phyloP scores from a whole-genome alignment of 2,797 vertebrate genomes.

The Ceryle rudis region DNA sequence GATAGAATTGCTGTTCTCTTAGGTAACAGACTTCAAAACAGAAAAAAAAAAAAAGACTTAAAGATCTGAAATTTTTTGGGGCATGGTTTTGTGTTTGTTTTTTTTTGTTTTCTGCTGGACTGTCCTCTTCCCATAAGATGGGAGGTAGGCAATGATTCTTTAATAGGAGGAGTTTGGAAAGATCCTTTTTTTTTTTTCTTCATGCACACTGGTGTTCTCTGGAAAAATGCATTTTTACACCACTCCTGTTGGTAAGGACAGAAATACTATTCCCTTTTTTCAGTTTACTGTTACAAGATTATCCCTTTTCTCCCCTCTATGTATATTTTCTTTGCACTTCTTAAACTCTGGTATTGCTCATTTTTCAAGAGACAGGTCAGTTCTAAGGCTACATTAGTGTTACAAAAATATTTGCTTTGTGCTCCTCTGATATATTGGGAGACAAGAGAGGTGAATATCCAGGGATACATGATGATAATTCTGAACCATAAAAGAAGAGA shows the following conservation, averaged over 20 bases:
- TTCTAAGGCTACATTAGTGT: neutral
- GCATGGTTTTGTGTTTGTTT: neutral
- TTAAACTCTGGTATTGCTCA: neutral
- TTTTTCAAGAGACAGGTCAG: neutral
- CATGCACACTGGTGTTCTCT: neutral
- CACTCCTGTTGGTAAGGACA: neutral
- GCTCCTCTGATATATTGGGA: neutral
- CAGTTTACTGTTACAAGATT: neutral
- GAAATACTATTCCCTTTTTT: neutral
- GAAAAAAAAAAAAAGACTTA: neutral
- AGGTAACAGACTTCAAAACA: neutral
- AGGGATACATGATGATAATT: neutral
- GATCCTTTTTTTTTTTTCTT: neutral
- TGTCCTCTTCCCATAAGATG: neutral
- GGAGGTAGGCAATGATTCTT: neutral
- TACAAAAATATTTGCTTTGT: conserved; percentile 3
- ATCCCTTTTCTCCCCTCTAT: neutral
- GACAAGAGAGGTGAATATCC: neutral
- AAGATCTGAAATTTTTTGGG: neutral
- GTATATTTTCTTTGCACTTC: neutral
- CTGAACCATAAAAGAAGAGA: neutral
- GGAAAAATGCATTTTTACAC: neutral
- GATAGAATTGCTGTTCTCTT: neutral
- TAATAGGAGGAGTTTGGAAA: neutral
- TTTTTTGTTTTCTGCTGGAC: neutral